phyloP scores from a whole-genome alignment of 2,888 invertebrate genomes.

The Syrphus vitripennis region DNA sequence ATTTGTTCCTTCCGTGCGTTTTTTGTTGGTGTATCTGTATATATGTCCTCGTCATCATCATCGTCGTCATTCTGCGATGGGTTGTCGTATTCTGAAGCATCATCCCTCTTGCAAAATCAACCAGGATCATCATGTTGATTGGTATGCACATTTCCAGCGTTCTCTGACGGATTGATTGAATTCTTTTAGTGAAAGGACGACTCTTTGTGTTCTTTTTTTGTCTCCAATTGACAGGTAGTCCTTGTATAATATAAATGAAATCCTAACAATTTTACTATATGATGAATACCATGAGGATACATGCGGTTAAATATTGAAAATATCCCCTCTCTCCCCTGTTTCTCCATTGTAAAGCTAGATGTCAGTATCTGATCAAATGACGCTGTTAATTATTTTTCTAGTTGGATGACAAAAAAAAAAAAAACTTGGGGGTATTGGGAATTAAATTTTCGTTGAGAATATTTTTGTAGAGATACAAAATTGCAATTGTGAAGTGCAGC shows the following conservation, averaged over 20 bases:
- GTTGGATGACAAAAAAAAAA: slow-evolving; percentile 10
- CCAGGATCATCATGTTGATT: slow-evolving; percentile 65
- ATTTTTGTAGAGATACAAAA: slow-evolving; percentile 40
- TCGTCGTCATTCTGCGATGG: neutral
- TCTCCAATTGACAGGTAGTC: slow-evolving; percentile 63
- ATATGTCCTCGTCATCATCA: neutral
- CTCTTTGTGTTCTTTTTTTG: slow-evolving; percentile 66
- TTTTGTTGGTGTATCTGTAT: neutral
- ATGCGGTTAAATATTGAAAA: slow-evolving; percentile 69
- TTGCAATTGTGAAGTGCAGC: slow-evolving; percentile 58
- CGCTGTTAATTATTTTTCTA: slow-evolving; percentile 71
- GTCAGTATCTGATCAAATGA: slow-evolving; percentile 35
- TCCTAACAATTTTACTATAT: slow-evolving; percentile 66
- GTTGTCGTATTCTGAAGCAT: slow-evolving; percentile 31
- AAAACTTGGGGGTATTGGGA: slow-evolving; percentile 37
- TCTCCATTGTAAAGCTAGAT: neutral
- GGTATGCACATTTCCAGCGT: slow-evolving; percentile 69
- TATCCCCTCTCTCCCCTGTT: neutral
- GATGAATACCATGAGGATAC: slow-evolving; percentile 45
- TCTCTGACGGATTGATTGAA: slow-evolving; percentile 70
- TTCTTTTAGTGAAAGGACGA: slow-evolving; percentile 66
- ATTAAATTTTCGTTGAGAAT: slow-evolving; percentile 59
- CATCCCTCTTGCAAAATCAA: slow-evolving; percentile 25
- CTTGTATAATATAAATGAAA: slow-evolving; percentile 56
- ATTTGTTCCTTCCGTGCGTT: slow-evolving; percentile 65